Evolutionary conservation across 2,113 vertebrate genomes (phyloP).

Genomic region (Notiomystis cincta): DNA sequence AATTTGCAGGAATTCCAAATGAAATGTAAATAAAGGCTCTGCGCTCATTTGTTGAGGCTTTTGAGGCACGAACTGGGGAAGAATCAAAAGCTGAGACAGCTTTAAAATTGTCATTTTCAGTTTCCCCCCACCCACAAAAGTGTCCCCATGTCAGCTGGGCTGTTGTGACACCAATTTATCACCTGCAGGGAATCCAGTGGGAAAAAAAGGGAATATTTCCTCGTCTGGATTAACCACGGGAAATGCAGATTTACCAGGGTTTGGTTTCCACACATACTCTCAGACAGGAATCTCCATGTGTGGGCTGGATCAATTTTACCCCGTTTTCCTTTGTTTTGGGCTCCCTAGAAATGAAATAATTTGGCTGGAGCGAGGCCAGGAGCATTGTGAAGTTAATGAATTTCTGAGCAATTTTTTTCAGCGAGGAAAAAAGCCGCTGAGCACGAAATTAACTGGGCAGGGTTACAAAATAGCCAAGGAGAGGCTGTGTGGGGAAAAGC

Average conservation of each 20-base stretch:
- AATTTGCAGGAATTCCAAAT: not conserved
- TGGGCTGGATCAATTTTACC: not conserved
- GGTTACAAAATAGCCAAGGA: not conserved
- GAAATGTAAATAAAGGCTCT: not conserved
- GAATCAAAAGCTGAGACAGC: not conserved
- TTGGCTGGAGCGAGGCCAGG: conserved; percentile 13
- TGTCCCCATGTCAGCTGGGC: not conserved
- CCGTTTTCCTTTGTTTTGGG: not conserved
- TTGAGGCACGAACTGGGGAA: rapidly evolving
- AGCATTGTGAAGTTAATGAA: conserved; percentile 13
- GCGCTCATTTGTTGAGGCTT: not conserved
- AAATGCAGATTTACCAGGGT: not conserved
- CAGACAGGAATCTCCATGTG: not conserved
- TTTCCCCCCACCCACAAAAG: not conserved
- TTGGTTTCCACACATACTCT: not conserved
- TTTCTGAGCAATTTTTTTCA: not conserved
- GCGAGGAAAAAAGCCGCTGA: not conserved
- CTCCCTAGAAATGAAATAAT: not conserved
- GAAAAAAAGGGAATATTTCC: not conserved
- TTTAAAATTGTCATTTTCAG: not conserved
- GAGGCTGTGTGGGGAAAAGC: not conserved
- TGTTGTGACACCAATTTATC: not conserved
- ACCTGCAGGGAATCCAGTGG: not conserved
- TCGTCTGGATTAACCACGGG: not conserved
- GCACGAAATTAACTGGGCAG: conserved; percentile 30